Evolutionary conservation across 2,113 vertebrate genomes (phyloP).

Genomic region (Cardinalis cardinalis): DNA sequence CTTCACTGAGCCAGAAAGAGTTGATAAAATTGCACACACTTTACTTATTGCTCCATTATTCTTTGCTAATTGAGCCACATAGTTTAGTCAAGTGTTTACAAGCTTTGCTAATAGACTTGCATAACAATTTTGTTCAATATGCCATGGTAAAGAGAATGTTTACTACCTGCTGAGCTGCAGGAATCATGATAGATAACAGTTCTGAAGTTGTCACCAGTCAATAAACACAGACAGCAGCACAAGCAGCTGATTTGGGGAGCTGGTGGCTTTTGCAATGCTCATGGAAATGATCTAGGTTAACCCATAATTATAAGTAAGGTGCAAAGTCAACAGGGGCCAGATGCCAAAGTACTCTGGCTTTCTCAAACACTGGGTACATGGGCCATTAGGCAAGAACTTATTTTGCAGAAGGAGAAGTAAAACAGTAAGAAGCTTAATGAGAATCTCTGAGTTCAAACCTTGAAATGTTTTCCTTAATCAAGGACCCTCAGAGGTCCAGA

Average conservation of each 20-base stretch:
- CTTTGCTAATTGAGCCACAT: slow-evolving; percentile 50
- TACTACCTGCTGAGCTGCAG: slow-evolving; percentile 40
- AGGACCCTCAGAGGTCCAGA: not conserved
- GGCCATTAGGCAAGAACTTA: not conserved
- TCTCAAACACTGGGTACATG: not conserved
- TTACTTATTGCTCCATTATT: slow-evolving; percentile 61
- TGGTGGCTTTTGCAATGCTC: not conserved
- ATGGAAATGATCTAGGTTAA: slow-evolving; percentile 3
- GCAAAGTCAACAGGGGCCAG: not conserved
- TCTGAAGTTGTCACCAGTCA: slow-evolving; percentile 36
- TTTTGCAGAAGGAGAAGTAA: not conserved
- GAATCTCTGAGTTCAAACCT: not conserved
- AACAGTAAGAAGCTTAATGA: not conserved
- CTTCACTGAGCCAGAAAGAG: not conserved
- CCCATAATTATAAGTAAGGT: not conserved
- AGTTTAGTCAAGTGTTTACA: slow-evolving; percentile 58
- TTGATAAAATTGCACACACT: slow-evolving; percentile 44
- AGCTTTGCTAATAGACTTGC: slow-evolving; percentile 40
- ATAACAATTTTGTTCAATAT: slow-evolving; percentile 27
- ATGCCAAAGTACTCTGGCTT: not conserved
- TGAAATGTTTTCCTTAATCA: not conserved
- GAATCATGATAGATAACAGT: slow-evolving; percentile 36
- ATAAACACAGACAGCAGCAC: not conserved
- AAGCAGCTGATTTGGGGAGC: not conserved
- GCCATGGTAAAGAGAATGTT: slow-evolving; percentile 38